Conservation (phyloP, 1,140 invertebrate genomes). For the Subanguina moxae region DNA sequence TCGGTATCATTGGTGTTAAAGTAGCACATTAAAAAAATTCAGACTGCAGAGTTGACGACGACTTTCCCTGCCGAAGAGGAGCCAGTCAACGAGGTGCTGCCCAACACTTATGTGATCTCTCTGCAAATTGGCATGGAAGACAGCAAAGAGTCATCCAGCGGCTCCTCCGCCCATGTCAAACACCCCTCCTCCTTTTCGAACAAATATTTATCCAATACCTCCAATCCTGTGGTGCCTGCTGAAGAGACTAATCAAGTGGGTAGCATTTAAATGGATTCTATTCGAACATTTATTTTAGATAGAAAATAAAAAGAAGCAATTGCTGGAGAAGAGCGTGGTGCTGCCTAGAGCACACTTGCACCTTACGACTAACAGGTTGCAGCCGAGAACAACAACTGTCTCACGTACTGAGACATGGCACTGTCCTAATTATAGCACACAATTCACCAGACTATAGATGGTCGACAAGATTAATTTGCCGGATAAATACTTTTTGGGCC, state of each 20-base stretch:
- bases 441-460: background rate
- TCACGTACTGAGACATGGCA: conserved; percentile 1
- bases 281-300: background rate
- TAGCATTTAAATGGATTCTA: background rate
- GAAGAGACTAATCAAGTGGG: background rate
- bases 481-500: no score
- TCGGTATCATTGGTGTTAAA: background rate
- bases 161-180: background rate
- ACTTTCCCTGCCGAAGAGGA: conserved; percentile 1
- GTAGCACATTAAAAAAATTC: conserved; percentile 1
- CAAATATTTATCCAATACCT: background rate
- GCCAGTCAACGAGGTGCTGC: background rate
- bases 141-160: no score
- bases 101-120: conserved; percentile 12
- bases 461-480: no score
- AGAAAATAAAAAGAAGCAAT: background rate
- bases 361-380: background rate
- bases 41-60: background rate
- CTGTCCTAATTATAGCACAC: background rate
- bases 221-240: background rate
- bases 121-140: conserved; percentile 16
- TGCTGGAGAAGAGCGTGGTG: background rate
- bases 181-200: background rate
- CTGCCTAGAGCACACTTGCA: background rate
- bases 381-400: background rate